A percentile compares a stretch with the other conserved stretches of the same genome.
phyloP scores from a whole-genome alignment of 2,113 vertebrate species.

The Athene noctua region DNA sequence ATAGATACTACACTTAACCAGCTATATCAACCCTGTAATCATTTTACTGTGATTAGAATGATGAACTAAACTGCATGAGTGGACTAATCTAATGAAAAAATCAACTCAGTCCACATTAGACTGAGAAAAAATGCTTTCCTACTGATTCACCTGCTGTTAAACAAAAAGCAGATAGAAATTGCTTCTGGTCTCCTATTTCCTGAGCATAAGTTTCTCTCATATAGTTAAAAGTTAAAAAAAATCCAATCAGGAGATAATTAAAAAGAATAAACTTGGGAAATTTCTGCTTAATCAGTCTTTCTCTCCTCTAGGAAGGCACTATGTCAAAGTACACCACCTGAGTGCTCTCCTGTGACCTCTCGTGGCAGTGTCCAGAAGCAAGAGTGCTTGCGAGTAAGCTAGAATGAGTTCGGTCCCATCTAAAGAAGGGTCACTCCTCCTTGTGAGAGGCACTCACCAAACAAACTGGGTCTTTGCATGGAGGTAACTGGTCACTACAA shows the following conservation, averaged over 20 bases:
- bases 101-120: neutral
- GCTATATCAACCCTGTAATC: neutral
- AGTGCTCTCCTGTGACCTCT: neutral
- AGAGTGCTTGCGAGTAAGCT: neutral
- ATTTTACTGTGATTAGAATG: neutral
- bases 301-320: neutral
- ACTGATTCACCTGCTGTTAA: neutral
- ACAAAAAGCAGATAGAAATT: neutral
- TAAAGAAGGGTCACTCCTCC: neutral
- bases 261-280: neutral
- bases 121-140: neutral
- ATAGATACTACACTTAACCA: neutral
- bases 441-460: neutral
- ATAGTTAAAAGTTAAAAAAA: neutral
- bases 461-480: neutral
- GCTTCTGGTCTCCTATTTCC: neutral
- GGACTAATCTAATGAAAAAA: neutral
- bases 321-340: neutral
- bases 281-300: neutral
- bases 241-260: neutral
- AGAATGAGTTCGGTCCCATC: neutral
- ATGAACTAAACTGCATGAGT: neutral
- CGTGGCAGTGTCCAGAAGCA: neutral
- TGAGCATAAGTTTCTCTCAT: neutral
- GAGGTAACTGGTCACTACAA: neutral